Percentiles rank a stretch among this genome's conserved stretches.
Evolutionary conservation across 2,113 vertebrate species (phyloP).

Genomic region (Gadus macrocephalus): DNA sequence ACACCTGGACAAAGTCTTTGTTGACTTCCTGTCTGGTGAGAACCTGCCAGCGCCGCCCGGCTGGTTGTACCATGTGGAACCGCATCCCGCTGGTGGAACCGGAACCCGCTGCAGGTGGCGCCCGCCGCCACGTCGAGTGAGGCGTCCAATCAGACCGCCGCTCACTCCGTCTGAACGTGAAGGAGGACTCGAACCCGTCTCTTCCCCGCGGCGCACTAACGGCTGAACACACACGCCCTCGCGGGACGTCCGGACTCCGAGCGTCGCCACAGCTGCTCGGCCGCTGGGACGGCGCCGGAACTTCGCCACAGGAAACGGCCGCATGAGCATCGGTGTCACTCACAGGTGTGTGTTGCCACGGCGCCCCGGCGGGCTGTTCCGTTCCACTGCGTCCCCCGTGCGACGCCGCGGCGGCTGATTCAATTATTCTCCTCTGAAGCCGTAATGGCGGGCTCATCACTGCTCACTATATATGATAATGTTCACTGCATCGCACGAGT

Average conservation of each 20-base stretch:
- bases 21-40: no score
- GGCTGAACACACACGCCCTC: constrained; percentile 9
- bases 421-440: constrained; percentile 38
- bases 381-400: constrained; percentile 11
- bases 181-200: no score
- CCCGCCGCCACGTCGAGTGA: no score
- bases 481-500: constrained; percentile 8
- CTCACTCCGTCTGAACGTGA: no score
- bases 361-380: constrained; percentile 45
- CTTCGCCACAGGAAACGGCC: constrained; percentile 53
- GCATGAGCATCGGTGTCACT: constrained; percentile 64
- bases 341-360: constrained; percentile 41
- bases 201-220: background rate
- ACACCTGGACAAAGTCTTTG: no score
- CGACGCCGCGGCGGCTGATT: constrained; percentile 22
- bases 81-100: no score
- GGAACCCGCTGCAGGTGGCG: no score
- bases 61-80: no score
- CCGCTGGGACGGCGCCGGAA: constrained; percentile 45
- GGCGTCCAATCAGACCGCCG: no score
- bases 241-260: constrained; percentile 25
- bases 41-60: no score
- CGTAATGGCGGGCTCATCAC: constrained; percentile 27
- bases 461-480: constrained; percentile 17
- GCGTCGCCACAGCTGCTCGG: constrained; percentile 48